phyloP scores from a whole-genome alignment of 2,797 vertebrate genomes.

The Enteromius anoplus region DNA sequence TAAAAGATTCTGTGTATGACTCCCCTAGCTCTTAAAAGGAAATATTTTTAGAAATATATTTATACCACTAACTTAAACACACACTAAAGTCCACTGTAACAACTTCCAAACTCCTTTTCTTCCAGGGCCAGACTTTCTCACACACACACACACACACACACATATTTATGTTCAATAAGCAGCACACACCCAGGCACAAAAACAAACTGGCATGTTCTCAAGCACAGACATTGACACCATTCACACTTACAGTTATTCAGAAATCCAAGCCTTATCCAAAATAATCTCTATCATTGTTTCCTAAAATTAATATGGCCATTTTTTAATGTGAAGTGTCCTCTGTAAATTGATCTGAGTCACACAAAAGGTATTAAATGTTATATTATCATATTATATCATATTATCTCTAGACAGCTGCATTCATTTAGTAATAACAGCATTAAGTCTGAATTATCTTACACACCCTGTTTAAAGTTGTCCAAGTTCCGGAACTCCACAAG shows the following conservation, averaged over 20 bases:
- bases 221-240: background rate
- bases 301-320: background rate
- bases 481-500: conserved; percentile 94
- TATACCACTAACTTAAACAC: conserved; percentile 22
- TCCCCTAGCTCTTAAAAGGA: conserved; percentile 2
- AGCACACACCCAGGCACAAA: background rate
- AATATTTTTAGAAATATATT: background rate
- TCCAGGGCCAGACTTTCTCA: background rate
- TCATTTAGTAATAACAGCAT: conserved; percentile 7
- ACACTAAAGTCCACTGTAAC: background rate
- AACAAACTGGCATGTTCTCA: background rate
- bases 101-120: background rate
- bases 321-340: background rate
- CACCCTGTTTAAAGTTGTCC: conserved; percentile 97
- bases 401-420: background rate
- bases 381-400: too few species aligned
- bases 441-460: conserved; percentile 20
- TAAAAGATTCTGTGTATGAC: background rate
- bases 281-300: conserved; percentile 7
- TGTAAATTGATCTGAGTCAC: background rate
- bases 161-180: background rate
- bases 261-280: background rate
- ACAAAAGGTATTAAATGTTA: background rate
- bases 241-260: conserved; percentile 7
- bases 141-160: background rate